A percentile compares a stretch with the other conserved stretches of the same genome.
These are phyloP conservation scores for Tachuris rubrigastra DNA, from an alignment of 2,113 vertebrate species.

Conservation along the genomic window DNA sequence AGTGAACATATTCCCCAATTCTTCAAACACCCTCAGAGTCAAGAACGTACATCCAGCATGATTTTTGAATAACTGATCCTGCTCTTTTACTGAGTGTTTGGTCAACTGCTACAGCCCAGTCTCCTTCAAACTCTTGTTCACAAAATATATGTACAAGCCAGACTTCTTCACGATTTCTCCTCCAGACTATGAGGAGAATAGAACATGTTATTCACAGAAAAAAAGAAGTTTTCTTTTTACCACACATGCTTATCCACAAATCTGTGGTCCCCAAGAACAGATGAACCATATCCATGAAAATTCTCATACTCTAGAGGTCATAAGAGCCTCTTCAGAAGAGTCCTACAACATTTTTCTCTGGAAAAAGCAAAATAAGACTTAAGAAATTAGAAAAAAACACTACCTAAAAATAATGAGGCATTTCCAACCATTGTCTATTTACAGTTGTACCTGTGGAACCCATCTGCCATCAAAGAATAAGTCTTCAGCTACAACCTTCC, in stretches of 20 bases:
- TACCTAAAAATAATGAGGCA: neutral
- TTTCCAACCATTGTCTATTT: neutral
- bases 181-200: neutral
- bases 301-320: neutral
- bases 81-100: neutral
- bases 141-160: neutral
- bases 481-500: neutral
- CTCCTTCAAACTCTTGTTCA: neutral
- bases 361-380: neutral
- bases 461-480: neutral
- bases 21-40: neutral
- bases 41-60: neutral
- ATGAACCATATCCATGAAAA: neutral
- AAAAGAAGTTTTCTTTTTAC: neutral
- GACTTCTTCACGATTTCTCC: neutral
- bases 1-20: neutral
- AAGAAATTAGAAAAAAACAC: neutral
- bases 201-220: neutral
- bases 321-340: neutral
- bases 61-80: neutral
- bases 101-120: neutral
- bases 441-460: neutral
- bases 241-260: neutral
- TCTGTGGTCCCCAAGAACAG: neutral
- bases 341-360: neutral